phyloP scores from a whole-genome alignment of 1,140 invertebrate species.

The Nixonia krombeini region DNA sequence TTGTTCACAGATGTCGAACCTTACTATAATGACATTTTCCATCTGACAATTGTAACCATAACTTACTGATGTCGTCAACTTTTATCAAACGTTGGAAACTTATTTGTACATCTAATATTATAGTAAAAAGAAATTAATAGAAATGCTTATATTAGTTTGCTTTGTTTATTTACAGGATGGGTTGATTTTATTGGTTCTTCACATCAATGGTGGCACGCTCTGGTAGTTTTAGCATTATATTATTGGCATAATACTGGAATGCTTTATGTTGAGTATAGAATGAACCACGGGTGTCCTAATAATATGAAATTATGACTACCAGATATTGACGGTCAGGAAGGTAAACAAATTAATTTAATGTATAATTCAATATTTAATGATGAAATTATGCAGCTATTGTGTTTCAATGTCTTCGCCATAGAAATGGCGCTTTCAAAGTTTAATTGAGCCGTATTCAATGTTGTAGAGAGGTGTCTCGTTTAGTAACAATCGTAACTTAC shows the following conservation, averaged over 20 bases:
- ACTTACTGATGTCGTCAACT: no score
- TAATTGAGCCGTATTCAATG: no score
- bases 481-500: no score
- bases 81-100: no score
- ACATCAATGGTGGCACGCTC: slow-evolving; percentile 96
- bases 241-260: slow-evolving; percentile 96
- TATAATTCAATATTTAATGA: not conserved
- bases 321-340: slow-evolving; percentile 50
- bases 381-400: not conserved
- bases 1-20: no score
- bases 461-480: no score
- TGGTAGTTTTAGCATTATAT: slow-evolving; percentile 90
- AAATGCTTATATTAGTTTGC: not conserved
- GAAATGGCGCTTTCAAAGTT: no score
- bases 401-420: not conserved
- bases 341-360: slow-evolving; percentile 15
- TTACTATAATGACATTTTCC: no score
- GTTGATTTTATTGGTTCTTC: slow-evolving; percentile 94
- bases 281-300: slow-evolving; percentile 84
- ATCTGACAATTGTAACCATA: no score
- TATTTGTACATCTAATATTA: no score
- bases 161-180: slow-evolving; percentile 75
- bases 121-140: no score
- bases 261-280: slow-evolving; percentile 86
- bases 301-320: slow-evolving; percentile 71